Conservation (phyloP, 2,113 vertebrate genomes). For the Girardinichthys multiradiatus region DNA sequence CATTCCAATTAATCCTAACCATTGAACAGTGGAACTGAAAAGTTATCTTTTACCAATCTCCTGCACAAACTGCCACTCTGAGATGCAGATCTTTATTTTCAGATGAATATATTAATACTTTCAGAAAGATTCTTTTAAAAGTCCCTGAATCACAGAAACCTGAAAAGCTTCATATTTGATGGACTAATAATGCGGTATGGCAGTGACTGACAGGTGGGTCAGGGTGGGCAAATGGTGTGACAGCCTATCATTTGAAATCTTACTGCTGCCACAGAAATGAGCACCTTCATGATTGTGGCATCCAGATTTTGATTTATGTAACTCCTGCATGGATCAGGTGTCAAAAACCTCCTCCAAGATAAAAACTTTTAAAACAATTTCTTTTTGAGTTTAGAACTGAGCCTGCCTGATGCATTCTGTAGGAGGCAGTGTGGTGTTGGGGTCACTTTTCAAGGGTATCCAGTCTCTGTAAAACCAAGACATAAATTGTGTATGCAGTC, state of each 20-base stretch:
- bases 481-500: too few relatives aligned
- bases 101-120: background rate
- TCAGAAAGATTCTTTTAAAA: constrained; percentile 12
- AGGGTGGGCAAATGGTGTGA: background rate
- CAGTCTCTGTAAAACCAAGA: background rate
- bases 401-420: too few relatives aligned
- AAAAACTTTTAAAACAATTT: background rate
- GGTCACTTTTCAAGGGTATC: background rate
- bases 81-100: background rate
- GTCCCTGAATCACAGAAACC: background rate
- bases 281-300: constrained; percentile 20
- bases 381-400: background rate
- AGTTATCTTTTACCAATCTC: too few relatives aligned
- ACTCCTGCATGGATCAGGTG: constrained; percentile 7
- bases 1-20: too few relatives aligned
- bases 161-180: background rate
- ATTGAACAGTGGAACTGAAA: too few relatives aligned
- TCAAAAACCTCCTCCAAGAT: background rate
- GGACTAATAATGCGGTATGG: background rate
- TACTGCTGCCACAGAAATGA: constrained; percentile 4
- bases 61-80: too few relatives aligned
- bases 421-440: too few relatives aligned
- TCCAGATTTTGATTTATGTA: constrained; percentile 13
- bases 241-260: constrained; percentile 22
- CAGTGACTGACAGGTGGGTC: constrained; percentile 30